These are phyloP conservation scores for Callocephalon fimbriatum DNA, from an alignment of 2,113 vertebrate species.

Conservation along the genomic window DNA sequence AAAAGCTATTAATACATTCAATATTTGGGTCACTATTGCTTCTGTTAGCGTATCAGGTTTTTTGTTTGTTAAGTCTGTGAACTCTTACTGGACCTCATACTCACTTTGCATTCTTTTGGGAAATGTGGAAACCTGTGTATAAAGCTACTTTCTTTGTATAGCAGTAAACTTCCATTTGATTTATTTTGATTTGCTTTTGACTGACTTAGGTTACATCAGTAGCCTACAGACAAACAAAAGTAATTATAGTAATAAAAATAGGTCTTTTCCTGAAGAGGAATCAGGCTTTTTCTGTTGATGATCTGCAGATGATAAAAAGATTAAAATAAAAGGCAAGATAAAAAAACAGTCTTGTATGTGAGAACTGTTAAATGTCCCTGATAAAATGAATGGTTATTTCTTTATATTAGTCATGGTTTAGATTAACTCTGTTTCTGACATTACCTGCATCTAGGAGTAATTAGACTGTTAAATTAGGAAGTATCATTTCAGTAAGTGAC, in stretches of 20 bases:
- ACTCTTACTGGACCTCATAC: not conserved
- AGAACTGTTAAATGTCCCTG: not conserved
- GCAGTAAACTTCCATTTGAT: not conserved
- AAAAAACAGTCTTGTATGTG: not conserved
- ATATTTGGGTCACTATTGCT: not conserved
- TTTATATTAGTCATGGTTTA: not conserved
- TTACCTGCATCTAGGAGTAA: not conserved
- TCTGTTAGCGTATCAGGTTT: not conserved
- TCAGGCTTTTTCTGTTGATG: not conserved
- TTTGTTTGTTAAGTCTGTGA: not conserved
- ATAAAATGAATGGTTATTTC: not conserved
- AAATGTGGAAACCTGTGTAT: not conserved
- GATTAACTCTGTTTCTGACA: not conserved
- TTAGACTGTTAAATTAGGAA: not conserved
- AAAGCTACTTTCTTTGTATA: not conserved
- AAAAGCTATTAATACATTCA: not conserved
- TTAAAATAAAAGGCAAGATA: not conserved
- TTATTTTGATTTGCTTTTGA: not conserved
- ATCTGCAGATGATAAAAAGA: not conserved
- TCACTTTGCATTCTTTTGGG: not conserved
- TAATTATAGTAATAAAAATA: not conserved
- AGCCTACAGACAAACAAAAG: not conserved
- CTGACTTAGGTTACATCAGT: not conserved
- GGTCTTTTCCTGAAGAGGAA: not conserved
- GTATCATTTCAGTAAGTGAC: not conserved